Evolutionary conservation across 1,140 invertebrate species (phyloP), one percentile per base, ranked within the genome.

Genomic region (Drosophila yakuba): DNA sequence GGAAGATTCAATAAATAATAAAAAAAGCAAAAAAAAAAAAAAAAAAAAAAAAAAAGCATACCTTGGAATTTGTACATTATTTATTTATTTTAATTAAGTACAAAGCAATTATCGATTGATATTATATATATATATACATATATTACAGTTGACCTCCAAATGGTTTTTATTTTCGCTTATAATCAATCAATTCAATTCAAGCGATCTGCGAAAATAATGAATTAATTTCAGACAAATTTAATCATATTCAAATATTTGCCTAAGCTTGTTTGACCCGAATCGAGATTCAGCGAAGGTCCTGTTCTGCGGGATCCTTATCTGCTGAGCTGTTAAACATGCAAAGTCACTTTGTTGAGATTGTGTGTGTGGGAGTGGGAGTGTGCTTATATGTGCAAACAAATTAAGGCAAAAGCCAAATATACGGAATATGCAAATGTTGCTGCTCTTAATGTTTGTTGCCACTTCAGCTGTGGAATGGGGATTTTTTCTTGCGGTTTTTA

Each of bases 401-500:
- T 89, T 89, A 89, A 90, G 77, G n/a, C 74, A 61, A 68, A 81
- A 78, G 72, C 59, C 63, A 73, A 80, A 84, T 64, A 86, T 74
- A 85, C 63, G 79, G 20, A 83, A 88, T 84, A 89, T 89, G 84
- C 77, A 89, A 89, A 89, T 89, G 80, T 78, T 84, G 77, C 80
- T 89, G 75, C 75, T 78, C 67, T 83, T 89, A 80, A 89, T 88
- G 79, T 83, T 73, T 73, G 80, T 51, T 84, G 78, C 63, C 71
- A 68, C 71, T 58, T 75, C 62, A 35, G 35, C 39, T 8, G 36
- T 36, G 48, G 38, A 44, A 56, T 45, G 68, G 58, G 51, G 57
- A 72, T 89, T 68, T 71, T 47, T 73, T 44, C 80, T 89, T 89
- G 85, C 66, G 80, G 85, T 89, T 89, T 81, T 72, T 60, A 80